Percentiles rank a stretch among this genome's conserved stretches.
These are phyloP conservation scores for Coracias cyanogaster DNA, from an alignment of 2,797 vertebrate species.

Conservation along the genomic window DNA sequence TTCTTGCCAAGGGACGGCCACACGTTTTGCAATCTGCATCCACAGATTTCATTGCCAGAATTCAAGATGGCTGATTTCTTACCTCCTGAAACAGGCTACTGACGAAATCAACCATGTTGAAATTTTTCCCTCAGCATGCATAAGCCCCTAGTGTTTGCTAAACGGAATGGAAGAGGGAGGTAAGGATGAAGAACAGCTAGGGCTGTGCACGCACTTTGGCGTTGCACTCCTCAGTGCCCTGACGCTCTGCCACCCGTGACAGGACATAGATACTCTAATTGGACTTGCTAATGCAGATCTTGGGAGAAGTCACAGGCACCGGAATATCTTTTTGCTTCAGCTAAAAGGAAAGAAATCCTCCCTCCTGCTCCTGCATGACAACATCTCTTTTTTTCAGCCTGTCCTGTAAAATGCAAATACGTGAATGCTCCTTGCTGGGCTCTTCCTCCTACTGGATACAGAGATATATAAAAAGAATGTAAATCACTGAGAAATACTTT, in stretches of 20 bases:
- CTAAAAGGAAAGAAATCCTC: neutral
- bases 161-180: neutral
- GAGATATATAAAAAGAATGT: slow-evolving; percentile 39
- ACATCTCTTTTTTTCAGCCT: slow-evolving; percentile 29
- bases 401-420: slow-evolving; percentile 49
- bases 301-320: slow-evolving; percentile 7
- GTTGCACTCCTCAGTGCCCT: neutral
- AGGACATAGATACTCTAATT: neutral
- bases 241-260: neutral
- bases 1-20: neutral
- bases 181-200: neutral
- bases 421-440: slow-evolving; percentile 30
- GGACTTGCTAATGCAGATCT: slow-evolving; percentile 36
- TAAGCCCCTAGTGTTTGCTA: neutral
- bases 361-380: neutral
- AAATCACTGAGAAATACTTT: slow-evolving; percentile 66
- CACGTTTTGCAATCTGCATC: neutral
- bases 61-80: slow-evolving; percentile 7
- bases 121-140: neutral
- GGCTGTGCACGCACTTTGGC: neutral
- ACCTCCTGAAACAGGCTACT: neutral
- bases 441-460: neutral
- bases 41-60: neutral
- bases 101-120: neutral
- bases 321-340: neutral